Evolutionary conservation across 2,113 vertebrate genomes (phyloP).

Genomic region (Miniopterus natalensis): DNA sequence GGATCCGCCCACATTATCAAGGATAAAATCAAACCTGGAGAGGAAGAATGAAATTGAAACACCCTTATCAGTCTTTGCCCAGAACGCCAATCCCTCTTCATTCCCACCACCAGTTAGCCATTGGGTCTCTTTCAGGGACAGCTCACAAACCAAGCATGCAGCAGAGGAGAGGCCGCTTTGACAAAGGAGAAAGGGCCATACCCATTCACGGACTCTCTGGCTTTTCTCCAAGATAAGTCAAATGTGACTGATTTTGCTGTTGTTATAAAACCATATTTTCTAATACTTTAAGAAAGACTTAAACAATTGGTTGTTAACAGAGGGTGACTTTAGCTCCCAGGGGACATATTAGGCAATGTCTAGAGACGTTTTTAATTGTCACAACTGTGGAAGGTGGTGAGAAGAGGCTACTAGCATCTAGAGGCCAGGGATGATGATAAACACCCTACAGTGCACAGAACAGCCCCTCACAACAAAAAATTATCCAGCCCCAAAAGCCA

Average conservation of each 20-base stretch:
- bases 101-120: not conserved
- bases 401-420: not conserved
- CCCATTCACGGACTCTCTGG: too few species aligned
- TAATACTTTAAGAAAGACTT: conserved; percentile 53
- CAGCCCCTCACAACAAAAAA: not conserved
- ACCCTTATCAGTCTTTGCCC: not conserved
- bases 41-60: conserved; percentile 40
- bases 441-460: not conserved
- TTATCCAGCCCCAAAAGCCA: not conserved
- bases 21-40: conserved; percentile 94
- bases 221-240: not conserved
- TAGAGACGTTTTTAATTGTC: not conserved
- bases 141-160: not conserved
- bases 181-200: not conserved
- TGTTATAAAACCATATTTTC: conserved; percentile 21
- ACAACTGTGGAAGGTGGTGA: not conserved
- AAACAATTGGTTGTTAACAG: not conserved
- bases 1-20: conserved; percentile 96
- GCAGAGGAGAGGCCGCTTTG: not conserved
- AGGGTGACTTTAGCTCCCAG: not conserved
- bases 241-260: not conserved
- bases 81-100: not conserved
- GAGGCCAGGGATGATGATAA: not conserved
- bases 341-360: not conserved
- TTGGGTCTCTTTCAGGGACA: not conserved